Evolutionary conservation across 2,113 vertebrate genomes (phyloP).

Genomic region (Siniperca chuatsi): DNA sequence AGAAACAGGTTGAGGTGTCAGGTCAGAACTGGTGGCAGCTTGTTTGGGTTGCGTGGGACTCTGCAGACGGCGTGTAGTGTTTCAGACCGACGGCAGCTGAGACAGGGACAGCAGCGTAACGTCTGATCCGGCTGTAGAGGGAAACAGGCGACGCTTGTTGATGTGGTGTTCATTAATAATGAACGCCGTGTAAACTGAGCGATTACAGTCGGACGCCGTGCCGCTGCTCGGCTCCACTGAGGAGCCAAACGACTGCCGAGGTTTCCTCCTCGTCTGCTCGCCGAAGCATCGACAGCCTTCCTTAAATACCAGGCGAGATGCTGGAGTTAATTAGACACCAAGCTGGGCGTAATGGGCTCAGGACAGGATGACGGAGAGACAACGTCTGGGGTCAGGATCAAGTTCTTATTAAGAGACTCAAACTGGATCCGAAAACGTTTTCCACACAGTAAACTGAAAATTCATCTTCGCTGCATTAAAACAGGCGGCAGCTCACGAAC

Average conservation of each 20-base stretch:
- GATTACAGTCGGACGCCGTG: not conserved
- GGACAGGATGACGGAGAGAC: too few relatives aligned
- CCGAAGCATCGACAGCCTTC: not conserved
- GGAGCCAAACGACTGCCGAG: not conserved
- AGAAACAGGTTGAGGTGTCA: too few relatives aligned
- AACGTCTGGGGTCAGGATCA: too few relatives aligned
- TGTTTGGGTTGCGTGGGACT: too few relatives aligned
- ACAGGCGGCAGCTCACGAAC: too few relatives aligned
- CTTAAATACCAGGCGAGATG: not conserved
- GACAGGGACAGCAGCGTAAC: not conserved
- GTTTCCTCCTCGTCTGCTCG: not conserved
- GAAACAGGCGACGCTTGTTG: conserved; percentile 1
- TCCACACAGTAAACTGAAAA: not conserved
- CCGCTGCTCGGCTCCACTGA: not conserved
- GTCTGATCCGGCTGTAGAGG: conserved; percentile 15
- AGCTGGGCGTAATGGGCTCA: too few relatives aligned
- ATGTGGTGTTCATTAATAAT: conserved; percentile 36
- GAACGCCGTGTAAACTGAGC: conserved; percentile 36
- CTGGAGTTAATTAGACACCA: not conserved
- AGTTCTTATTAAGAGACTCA: too few relatives aligned
- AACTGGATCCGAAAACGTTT: too few relatives aligned
- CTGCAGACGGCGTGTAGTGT: too few relatives aligned
- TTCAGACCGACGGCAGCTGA: too few relatives aligned
- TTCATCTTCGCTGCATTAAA: too few relatives aligned
- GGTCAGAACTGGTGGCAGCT: too few relatives aligned